Evolutionary conservation across 2,888 invertebrate species (phyloP).

Genomic region (Rhagophthalmus giganteus): DNA sequence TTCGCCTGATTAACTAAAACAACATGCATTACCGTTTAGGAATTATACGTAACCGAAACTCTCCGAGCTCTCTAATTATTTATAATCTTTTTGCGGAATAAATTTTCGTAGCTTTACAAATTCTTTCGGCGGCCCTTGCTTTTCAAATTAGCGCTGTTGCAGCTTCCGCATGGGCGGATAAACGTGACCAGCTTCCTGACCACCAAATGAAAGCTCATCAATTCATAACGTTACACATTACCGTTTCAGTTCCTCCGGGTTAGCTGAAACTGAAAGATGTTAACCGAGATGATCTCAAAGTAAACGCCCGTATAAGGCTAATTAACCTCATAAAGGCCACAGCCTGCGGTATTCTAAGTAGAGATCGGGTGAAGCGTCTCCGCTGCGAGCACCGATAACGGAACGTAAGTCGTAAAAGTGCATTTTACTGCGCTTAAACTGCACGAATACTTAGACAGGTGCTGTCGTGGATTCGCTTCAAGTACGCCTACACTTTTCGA

Average conservation of each 20-base stretch:
- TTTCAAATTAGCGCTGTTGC: slow-evolving; percentile 7
- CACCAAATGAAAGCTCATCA: slow-evolving; percentile 31
- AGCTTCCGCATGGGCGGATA: slow-evolving; percentile 12
- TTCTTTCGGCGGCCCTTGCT: slow-evolving; percentile 3
- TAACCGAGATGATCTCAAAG: slow-evolving; percentile 26
- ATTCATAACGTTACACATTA: slow-evolving; percentile 30
- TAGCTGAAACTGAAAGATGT: slow-evolving; percentile 18
- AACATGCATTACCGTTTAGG: no score
- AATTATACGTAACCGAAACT: no score
- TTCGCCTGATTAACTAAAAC: slow-evolving; percentile 2
- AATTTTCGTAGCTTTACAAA: not conserved
- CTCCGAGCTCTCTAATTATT: no score
- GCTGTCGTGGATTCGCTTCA: no score
- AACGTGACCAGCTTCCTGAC: slow-evolving; percentile 28
- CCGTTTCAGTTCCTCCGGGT: slow-evolving; percentile 17
- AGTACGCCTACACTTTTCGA: no score
- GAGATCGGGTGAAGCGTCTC: slow-evolving; percentile 2
- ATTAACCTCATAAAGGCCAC: slow-evolving; percentile 17
- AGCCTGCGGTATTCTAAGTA: slow-evolving; percentile 12
- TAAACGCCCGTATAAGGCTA: slow-evolving; percentile 19
- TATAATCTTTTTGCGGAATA: no score
- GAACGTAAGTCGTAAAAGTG: slow-evolving; percentile 3
- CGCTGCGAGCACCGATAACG: slow-evolving; percentile 9
- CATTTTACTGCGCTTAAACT: no score
- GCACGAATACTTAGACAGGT: no score